Evolutionary conservation across 2,888 invertebrate genomes (phyloP).

Genomic region (Heliconius charithonia): DNA sequence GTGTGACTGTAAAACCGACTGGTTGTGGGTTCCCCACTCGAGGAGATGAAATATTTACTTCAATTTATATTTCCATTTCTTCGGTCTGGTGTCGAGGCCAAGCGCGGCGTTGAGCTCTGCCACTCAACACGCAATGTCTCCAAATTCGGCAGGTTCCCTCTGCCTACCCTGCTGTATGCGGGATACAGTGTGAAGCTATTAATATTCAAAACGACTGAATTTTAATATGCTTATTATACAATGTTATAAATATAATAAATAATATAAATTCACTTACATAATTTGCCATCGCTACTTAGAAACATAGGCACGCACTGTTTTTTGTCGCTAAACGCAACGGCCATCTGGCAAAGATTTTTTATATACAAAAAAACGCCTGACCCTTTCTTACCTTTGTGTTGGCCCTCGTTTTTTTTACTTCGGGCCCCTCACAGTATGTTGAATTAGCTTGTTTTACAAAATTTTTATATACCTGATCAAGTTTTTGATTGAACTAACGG

Average conservation of each 20-base stretch:
- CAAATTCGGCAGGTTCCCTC: no score
- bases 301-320: conserved; percentile 79
- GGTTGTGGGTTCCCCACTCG: no score
- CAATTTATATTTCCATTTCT: no score
- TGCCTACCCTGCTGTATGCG: no score
- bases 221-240: no score
- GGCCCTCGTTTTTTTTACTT: conserved; percentile 72
- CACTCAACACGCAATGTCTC: no score
- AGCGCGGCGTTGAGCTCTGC: no score
- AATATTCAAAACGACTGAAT: background rate
- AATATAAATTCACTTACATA: background rate
- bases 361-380: conserved; percentile 78
- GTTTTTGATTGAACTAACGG: conserved; percentile 82
- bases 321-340: conserved; percentile 78
- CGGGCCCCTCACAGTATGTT: conserved; percentile 79
- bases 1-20: no score
- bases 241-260: background rate
- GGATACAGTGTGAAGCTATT: background rate
- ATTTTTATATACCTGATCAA: conserved; percentile 79
- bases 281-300: conserved; percentile 66
- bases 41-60: no score
- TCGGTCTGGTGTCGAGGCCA: no score
- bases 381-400: conserved; percentile 82
- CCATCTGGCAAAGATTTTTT: conserved; percentile 81
- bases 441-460: conserved; percentile 82